phyloP scores from a whole-genome alignment of 2,797 vertebrate species.

The Syngnathus rostellatus region DNA sequence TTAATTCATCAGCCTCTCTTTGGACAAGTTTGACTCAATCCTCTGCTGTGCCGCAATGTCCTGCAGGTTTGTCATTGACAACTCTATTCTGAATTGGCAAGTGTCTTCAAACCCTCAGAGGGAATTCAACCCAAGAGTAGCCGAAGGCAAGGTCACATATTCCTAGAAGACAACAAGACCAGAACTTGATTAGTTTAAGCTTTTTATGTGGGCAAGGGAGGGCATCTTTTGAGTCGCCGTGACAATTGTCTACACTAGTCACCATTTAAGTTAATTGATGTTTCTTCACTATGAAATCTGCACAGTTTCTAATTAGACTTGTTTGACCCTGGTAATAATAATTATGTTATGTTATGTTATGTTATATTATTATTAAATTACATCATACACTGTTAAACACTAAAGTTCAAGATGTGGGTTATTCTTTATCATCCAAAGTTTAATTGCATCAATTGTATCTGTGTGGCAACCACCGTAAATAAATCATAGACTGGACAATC shows the following conservation, averaged over 20 bases:
- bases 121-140: not conserved
- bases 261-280: not conserved
- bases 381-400: too few species aligned
- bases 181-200: not conserved
- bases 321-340: too few species aligned
- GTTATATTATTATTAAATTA: too few species aligned
- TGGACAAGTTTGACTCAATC: constrained; percentile 4
- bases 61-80: constrained; percentile 1
- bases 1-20: constrained; percentile 4
- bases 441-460: not conserved
- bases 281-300: not conserved
- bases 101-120: not conserved
- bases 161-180: not conserved
- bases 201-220: not conserved
- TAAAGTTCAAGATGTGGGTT: too few species aligned
- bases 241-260: not conserved
- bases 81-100: constrained; percentile 4
- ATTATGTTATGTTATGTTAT: too few species aligned
- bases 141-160: not conserved
- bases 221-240: not conserved
- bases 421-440: not conserved
- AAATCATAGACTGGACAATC: not conserved
- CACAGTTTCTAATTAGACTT: not conserved
- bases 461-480: not conserved
- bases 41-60: constrained; percentile 1